phyloP scores from a whole-genome alignment of 2,113 vertebrate species.

The Xyrauchen texanus region DNA sequence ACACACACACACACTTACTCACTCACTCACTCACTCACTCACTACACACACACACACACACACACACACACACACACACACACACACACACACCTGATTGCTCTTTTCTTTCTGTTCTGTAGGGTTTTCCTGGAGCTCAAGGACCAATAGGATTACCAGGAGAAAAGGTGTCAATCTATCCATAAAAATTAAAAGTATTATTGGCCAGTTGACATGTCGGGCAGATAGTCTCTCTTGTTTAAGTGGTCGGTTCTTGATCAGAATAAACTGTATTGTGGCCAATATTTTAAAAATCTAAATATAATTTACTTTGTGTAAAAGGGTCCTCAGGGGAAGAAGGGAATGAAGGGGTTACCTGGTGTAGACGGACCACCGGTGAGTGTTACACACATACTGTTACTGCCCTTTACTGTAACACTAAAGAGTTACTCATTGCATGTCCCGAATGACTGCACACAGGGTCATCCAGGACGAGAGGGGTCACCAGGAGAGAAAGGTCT shows the following conservation, averaged over 20 bases:
- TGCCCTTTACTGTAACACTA: neutral
- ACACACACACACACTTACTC: neutral
- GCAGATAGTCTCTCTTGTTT: neutral
- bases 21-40: conserved; percentile 21
- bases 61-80: conserved; percentile 23
- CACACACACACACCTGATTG: neutral
- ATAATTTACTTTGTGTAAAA: conserved; percentile 53
- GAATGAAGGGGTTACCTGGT: conserved; percentile 81
- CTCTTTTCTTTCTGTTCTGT: conserved; percentile 29
- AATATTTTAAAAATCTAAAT: too few species aligned
- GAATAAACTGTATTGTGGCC: conserved; percentile 4
- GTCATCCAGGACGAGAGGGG: conserved; percentile 88
- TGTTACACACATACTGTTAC: conserved; percentile 1
- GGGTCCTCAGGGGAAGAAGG: conserved; percentile 86
- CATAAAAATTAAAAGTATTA: too few species aligned
- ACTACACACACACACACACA: conserved; percentile 13
- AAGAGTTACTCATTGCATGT: neutral
- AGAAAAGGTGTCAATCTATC: conserved; percentile 77
- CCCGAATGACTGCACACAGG: conserved; percentile 67
- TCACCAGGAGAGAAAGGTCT: conserved; percentile 86
- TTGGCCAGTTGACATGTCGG: too few species aligned
- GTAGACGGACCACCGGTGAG: conserved; percentile 85
- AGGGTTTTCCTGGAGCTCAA: conserved; percentile 90
- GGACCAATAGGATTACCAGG: conserved; percentile 85
- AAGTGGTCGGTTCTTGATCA: neutral